Evolutionary conservation across 2,797 vertebrate species (phyloP), one percentile per base, ranked within the genome.

Genomic region (Hydrolagus colliei): DNA sequence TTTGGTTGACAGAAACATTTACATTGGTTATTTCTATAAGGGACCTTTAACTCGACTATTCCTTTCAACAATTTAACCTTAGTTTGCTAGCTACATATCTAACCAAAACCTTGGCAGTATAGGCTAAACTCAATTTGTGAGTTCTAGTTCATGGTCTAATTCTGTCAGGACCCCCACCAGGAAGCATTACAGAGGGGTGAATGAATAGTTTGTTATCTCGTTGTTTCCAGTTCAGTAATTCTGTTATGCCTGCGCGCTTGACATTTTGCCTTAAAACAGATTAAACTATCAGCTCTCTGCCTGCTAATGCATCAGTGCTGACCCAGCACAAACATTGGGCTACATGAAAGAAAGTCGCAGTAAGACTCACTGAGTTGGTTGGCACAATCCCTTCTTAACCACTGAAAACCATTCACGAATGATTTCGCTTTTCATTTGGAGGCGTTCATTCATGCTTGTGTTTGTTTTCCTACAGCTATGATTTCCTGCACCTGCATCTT

Each of bases 141-240:
- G 13, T 73, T 73, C 72, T 73, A 73, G 8, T 73, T 73, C 72
- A 73, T 27, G 22, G 72, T 73, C 32, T 73, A 22, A 73, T 4
- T 86, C 88, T 76, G 0, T 87, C 12, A 87, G 73, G 9, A 86
- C 75, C 67, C 35, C 87, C 41, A 52, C 41, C 12, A 41, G 67
- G 62, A 87, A 1, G 16, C 4, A 77, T 72, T 13, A 87, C 74
- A 85, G 61, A 86, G 63, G 12, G 73, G 7, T 68, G 86, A 87
- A 89, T 88, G 88, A 87, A 89, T 65, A 86, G n/a, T 86, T 89
- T 89, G 86, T 79, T 89, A 87, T 87, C 88, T 88, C 92, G 86
- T 68, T 67, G 88, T 87, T 90, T 91, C 87, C 88, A 87, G 87
- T 63, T 89, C 74, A 86, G 77, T 73, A 82, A 87, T 62, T 87